Base-by-base conservation (phyloP, 1,140 invertebrate species). In the Chironomus striatipennis region DNA sequence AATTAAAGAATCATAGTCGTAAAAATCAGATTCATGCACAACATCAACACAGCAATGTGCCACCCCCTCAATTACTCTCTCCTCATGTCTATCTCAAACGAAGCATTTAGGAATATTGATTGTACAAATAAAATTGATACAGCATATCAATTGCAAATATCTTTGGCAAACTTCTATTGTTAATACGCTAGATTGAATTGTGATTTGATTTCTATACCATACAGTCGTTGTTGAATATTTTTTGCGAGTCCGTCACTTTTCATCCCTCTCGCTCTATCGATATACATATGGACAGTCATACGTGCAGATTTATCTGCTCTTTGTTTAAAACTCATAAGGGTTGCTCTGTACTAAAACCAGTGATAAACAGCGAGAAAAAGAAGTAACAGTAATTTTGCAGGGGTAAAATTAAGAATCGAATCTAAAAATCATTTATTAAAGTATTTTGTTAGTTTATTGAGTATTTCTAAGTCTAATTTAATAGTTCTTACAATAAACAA, bases 131-230 rank as follows among this genome's bases (percentile, higher is more conserved):
- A 70, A 70, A 70, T 70, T 70, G 65, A 70, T 70, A 70, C 65
- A 70, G 65, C 65, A 70, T 70, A 70, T 70, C 65, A 70, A 70
- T 70, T 70, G 65, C 65, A 70, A 70, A 70, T 70, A 70, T 70
- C 17, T 70, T 70, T 21, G 18, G 65, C 17, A 21, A 20, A 20
- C 65, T 70, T 70, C 65, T 20, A 70, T 70, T 70, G 65, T 70
- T 70, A 70, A 70, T 70, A 70, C 65, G 65, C n/a, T 70, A 70
- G 17, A 70, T 70, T 70, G 65, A 70, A 18, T 70, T 20, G 65
- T 70, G 65, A 70, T 70, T 70, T 70, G 20, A 70, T 70, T 70
- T 70, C 20, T 70, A 70, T 70, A 20, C 20, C 9, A 18, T 18
- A 20, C 2, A 67, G 17, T 17, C n/a, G 15, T 67, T 2, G 24